Evolutionary conservation across 2,888 invertebrate genomes (phyloP).

Genomic region (Catocala sponsa): DNA sequence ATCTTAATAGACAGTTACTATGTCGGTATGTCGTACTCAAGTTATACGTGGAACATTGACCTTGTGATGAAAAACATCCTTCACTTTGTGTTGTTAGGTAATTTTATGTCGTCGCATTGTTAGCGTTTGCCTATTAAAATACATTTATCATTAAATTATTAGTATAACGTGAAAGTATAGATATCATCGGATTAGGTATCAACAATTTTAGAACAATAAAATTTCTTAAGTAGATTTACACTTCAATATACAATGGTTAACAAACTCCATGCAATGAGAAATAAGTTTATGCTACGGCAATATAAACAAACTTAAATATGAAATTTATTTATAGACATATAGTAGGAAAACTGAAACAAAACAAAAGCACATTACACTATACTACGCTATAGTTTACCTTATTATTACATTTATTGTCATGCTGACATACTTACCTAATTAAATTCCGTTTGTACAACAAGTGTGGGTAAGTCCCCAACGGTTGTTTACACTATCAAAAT

Average conservation of each 20-base stretch:
- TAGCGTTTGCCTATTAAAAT: constrained; percentile 25
- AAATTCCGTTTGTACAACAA: constrained; percentile 31
- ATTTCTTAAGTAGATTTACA: constrained; percentile 1
- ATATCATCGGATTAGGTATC: background rate
- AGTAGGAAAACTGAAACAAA: constrained; percentile 31
- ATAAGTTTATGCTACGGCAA: constrained; percentile 9
- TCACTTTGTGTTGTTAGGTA: constrained; percentile 49
- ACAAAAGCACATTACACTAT: constrained; percentile 13
- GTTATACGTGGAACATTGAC: constrained; percentile 44
- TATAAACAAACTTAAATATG: constrained; percentile 6
- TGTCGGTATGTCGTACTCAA: constrained; percentile 46
- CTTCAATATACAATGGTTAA: background rate
- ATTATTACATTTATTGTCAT: constrained; percentile 23
- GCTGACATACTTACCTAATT: constrained; percentile 37
- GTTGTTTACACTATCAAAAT: constrained; percentile 29
- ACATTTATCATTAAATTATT: constrained; percentile 21
- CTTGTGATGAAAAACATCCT: constrained; percentile 47
- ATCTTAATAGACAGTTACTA: constrained; percentile 49
- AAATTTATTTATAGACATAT: constrained; percentile 13
- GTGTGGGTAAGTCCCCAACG: constrained; percentile 28
- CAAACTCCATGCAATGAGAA: background rate
- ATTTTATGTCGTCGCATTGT: constrained; percentile 29
- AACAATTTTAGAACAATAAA: constrained; percentile 1
- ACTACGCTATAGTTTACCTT: constrained; percentile 33
- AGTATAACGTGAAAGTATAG: background rate